Evolutionary conservation across 1,140 invertebrate genomes (phyloP), one percentile per base, ranked within the genome.

Genomic region (Drosophila bipectinata): DNA sequence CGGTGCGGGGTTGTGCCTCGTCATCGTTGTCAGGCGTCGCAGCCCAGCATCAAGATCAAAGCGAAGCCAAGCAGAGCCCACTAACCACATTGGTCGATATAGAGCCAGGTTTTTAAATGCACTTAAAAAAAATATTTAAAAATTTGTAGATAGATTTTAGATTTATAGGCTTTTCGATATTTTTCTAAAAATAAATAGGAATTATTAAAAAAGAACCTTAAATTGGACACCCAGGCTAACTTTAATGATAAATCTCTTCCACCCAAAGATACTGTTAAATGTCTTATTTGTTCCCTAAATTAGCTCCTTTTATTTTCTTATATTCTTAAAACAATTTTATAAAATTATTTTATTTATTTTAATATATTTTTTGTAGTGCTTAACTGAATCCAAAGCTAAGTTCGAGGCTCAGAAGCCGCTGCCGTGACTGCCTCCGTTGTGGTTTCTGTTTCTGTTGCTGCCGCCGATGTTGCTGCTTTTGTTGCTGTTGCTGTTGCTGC

Each of bases 1-100:
- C 24, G 2, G 30, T 21, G 39, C 32, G 64, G 41, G 56, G 59
- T 72, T 73, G 56, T 81, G 81, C 81, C 81, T 87, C 78, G 82
- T 85, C 81, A 85, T 87, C 81, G 76, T 85, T 85, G 81, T 85
- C 81, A 85, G 81, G 82, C 82, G 75, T 85, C 77, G 82, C 77
- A 72, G 81, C 37, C 66, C 58, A 87, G 78, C 84, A 88, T 87
- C 84, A 87, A 87, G 82, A 87, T 87, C 84, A 88, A 88, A 85
- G 81, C 81, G 84, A 85, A 78, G 66, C 62, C 62, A 61, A 61
- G 62, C 62, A 61, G 63, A 66, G 77, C 82, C 81, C 82, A 85
- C 82, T 85, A 87, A 85, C 82, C 81, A 87, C 82, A 87, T 78
- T 59, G 68, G 79, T 48, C 58, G 49, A 60, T 59, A 47, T 18